Conservation (phyloP, 35 echinoderm and acorn worm genomes). For the Patiria miniata region DNA sequence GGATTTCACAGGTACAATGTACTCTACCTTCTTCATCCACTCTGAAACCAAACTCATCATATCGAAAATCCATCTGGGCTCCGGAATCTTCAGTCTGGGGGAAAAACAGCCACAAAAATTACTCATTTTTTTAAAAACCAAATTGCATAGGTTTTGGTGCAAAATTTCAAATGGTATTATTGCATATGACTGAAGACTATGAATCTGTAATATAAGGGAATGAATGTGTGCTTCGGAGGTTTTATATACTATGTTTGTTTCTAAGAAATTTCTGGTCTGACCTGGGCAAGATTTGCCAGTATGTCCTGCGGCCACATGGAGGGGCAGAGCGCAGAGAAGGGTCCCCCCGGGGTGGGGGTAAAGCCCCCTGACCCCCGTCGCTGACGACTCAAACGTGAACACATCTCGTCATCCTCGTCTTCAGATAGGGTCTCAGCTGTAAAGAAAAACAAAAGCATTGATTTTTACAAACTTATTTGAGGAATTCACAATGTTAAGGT, state of each 20-base stretch:
- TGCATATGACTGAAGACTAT: no score
- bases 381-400: constrained; percentile 37
- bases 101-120: no score
- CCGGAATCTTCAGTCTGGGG: constrained; percentile 91
- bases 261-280: not conserved
- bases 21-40: constrained; percentile 91
- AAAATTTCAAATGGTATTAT: no score
- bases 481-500: no score
- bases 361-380: constrained; percentile 73
- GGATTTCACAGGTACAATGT: no score
- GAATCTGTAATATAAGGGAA: no score
- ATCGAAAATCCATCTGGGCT: constrained; percentile 72
- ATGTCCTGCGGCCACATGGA: constrained; percentile 98
- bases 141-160: no score
- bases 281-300: constrained; percentile 92
- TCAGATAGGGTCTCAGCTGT: constrained; percentile 96
- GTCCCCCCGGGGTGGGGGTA: constrained; percentile 89
- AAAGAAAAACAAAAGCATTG: constrained; percentile 14
- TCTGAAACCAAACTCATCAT: constrained; percentile 98
- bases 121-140: no score
- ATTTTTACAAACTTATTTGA: no score
- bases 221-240: no score
- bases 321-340: constrained; percentile 94
- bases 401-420: constrained; percentile 97
- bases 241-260: no score